A percentile compares a stretch with the other conserved stretches of the same genome.
These are phyloP conservation scores for Molanna angustata DNA, from an alignment of 2,888 invertebrate species.

Conservation along the genomic window DNA sequence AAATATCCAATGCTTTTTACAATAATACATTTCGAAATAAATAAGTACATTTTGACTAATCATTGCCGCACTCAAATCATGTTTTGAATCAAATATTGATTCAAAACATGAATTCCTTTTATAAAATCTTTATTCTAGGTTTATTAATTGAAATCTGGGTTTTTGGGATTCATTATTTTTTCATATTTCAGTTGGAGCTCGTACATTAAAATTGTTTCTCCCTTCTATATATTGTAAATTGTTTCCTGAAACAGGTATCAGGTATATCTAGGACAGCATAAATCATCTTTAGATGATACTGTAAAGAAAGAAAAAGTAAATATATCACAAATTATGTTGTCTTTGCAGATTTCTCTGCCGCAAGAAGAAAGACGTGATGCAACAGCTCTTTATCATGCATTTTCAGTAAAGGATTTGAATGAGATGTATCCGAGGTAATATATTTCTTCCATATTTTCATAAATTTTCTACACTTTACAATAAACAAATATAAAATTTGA, in stretches of 20 bases:
- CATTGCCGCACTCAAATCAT: too few species aligned
- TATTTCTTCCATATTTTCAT: background rate
- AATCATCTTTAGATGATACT: background rate
- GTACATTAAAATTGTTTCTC: background rate
- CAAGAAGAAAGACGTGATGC: slow-evolving; percentile 31
- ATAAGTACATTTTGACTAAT: too few species aligned
- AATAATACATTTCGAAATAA: too few species aligned
- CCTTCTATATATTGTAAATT: background rate
- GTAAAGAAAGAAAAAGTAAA: background rate
- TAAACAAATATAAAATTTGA: too few species aligned
- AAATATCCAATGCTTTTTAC: too few species aligned
- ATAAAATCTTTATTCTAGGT: too few species aligned
- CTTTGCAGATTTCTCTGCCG: slow-evolving; percentile 36
- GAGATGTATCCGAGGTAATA: slow-evolving; percentile 37
- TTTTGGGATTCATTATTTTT: background rate
- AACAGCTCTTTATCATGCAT: slow-evolving; percentile 45
- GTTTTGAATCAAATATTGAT: too few species aligned
- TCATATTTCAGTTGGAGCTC: background rate
- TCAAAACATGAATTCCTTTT: too few species aligned
- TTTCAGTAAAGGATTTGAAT: slow-evolving; percentile 47
- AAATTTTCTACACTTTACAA: background rate
- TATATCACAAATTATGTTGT: background rate
- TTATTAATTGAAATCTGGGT: too few species aligned
- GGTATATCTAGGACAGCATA: background rate
- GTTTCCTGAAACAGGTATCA: background rate